Percentiles rank a stretch among this genome's conserved stretches.
Conservation (phyloP, 2,113 vertebrate genomes). For the Hydrochoerus hydrochaeris region DNA sequence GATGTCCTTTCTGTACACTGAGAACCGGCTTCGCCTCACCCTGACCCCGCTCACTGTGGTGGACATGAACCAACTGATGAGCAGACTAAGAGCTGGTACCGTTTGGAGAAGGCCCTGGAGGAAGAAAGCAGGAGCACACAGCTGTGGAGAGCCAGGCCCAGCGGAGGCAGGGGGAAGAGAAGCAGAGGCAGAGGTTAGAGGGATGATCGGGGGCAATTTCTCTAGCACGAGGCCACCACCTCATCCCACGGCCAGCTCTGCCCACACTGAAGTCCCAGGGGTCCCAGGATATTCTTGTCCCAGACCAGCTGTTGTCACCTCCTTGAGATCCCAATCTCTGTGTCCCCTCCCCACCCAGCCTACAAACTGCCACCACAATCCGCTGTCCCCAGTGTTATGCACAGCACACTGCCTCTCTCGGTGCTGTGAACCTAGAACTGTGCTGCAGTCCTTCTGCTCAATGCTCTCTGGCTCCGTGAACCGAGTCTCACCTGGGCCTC, state of each 20-base stretch:
- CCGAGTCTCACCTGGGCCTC: rapidly evolving
- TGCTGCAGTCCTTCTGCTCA: rapidly evolving
- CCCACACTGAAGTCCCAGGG: background rate
- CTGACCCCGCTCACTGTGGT: background rate
- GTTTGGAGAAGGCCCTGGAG: constrained; percentile 76
- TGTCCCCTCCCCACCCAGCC: background rate
- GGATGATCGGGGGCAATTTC: background rate
- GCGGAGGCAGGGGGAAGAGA: constrained; percentile 45
- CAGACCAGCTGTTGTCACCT: background rate
- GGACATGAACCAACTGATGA: background rate
- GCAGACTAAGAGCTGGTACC: constrained; percentile 51
- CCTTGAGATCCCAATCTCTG: background rate
- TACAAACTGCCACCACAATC: background rate
- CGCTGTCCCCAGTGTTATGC: background rate
- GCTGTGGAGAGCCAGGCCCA: constrained; percentile 51
- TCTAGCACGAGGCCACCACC: background rate
- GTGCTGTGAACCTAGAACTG: no score
- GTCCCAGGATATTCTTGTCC: background rate
- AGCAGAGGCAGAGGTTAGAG: constrained; percentile 76
- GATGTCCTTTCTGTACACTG: background rate
- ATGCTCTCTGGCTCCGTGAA: background rate
- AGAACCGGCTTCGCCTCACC: background rate
- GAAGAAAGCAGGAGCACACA: constrained; percentile 77
- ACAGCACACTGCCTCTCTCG: background rate
- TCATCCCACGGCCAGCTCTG: background rate